Percentiles rank a stretch among this genome's conserved stretches.
These are phyloP conservation scores for Cantharis nigra DNA, from an alignment of 2,888 invertebrate species.

Conservation along the genomic window DNA sequence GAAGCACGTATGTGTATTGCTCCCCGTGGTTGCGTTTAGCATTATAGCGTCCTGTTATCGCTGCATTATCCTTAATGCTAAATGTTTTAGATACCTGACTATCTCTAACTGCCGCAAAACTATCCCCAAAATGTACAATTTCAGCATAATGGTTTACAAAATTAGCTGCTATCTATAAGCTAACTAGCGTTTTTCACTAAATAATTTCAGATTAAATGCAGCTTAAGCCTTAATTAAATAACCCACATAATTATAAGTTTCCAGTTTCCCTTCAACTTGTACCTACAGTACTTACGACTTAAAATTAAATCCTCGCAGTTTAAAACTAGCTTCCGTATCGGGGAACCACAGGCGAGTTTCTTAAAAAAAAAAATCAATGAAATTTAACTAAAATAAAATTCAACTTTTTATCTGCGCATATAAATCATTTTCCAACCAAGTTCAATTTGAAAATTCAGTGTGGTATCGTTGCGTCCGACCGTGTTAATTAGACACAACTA, in stretches of 20 bases:
- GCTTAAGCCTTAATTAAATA: neutral
- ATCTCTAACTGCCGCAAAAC: slow-evolving; percentile 26
- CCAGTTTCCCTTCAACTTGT: neutral
- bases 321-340: neutral
- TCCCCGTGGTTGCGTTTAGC: slow-evolving; percentile 28
- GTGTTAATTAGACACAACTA: neutral
- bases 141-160: slow-evolving; percentile 5
- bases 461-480: too few species aligned
- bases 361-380: too few species aligned
- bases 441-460: neutral
- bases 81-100: slow-evolving; percentile 32
- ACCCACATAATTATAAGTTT: neutral
- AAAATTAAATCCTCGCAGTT: neutral
- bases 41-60: slow-evolving; percentile 29
- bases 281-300: neutral
- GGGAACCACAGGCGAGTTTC: neutral
- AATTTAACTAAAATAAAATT: too few species aligned
- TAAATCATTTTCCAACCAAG: neutral
- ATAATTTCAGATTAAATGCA: neutral
- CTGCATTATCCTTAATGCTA: slow-evolving; percentile 31
- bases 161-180: slow-evolving; percentile 9
- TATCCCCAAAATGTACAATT: slow-evolving; percentile 20
- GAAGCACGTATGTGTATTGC: slow-evolving; percentile 38
- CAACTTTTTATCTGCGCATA: too few species aligned
- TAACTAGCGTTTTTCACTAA: neutral